A percentile compares a stretch with the other conserved stretches of the same genome.
phyloP scores from a whole-genome alignment of 2,113 vertebrate genomes.

The Rhagologus leucostigma region DNA sequence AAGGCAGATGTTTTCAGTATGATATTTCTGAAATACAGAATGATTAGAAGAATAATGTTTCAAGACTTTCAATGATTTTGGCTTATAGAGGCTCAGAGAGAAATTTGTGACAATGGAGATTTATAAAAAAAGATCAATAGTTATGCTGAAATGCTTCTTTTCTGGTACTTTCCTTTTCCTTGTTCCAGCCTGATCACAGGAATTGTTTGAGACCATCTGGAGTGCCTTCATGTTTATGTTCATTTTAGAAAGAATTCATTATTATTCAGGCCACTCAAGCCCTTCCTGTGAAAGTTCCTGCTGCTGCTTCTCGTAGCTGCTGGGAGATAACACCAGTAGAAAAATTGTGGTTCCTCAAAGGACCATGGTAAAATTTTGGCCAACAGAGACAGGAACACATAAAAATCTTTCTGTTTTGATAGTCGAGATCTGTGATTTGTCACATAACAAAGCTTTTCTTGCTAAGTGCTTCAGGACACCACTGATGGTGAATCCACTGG shows the following conservation, averaged over 20 bases:
- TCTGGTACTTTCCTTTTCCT: neutral
- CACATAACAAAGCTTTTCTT: neutral
- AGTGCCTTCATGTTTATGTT: neutral
- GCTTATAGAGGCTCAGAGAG: neutral
- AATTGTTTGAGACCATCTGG: constrained; percentile 25
- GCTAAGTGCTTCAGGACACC: neutral
- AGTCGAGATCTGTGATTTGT: neutral
- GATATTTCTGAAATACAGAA: neutral
- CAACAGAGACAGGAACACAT: neutral
- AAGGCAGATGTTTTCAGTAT: neutral
- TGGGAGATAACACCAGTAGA: neutral
- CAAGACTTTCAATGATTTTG: neutral
- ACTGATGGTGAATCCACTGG: neutral
- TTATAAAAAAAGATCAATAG: neutral
- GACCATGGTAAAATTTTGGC: neutral
- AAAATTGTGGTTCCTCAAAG: accelerated
- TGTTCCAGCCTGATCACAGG: neutral
- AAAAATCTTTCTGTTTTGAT: neutral
- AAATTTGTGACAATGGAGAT: neutral
- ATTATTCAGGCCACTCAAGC: neutral
- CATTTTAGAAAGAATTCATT: neutral
- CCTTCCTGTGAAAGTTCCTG: neutral
- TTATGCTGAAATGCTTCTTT: neutral
- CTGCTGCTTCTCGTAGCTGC: neutral
- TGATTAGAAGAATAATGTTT: neutral